Conservation (phyloP, 2,797 vertebrate species). For the Selene dorsalis region DNA sequence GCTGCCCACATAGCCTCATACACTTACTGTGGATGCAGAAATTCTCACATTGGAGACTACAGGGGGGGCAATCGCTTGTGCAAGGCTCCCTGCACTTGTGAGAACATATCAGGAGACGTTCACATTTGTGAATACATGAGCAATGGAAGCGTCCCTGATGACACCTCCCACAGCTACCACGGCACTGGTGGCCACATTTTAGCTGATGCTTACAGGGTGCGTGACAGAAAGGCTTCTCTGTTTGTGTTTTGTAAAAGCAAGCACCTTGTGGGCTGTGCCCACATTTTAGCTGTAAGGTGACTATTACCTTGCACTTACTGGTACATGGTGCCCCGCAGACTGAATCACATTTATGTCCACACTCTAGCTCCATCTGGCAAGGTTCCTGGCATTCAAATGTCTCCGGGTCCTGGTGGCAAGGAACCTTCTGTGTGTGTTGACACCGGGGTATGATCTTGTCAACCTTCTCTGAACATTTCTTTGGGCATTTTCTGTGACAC, state of each 20-base stretch:
- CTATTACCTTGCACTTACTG: slow-evolving; percentile 72
- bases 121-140: slow-evolving; percentile 82
- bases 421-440: slow-evolving; percentile 89
- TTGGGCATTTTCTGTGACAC: slow-evolving; percentile 84
- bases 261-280: slow-evolving; percentile 85
- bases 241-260: slow-evolving; percentile 76
- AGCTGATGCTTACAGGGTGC: slow-evolving; percentile 79
- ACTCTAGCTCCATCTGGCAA: slow-evolving; percentile 84
- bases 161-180: slow-evolving; percentile 87
- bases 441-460: slow-evolving; percentile 88
- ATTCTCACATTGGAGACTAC: slow-evolving; percentile 87
- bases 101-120: slow-evolving; percentile 88
- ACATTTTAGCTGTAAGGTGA: slow-evolving; percentile 84
- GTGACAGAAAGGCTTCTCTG: slow-evolving; percentile 70
- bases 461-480: slow-evolving; percentile 83
- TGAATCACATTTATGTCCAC: slow-evolving; percentile 86
- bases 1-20: slow-evolving; percentile 86
- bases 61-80: slow-evolving; percentile 88
- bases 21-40: slow-evolving; percentile 91
- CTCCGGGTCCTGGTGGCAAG: slow-evolving; percentile 83
- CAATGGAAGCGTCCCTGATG: slow-evolving; percentile 88
- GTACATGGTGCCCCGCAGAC: slow-evolving; percentile 86
- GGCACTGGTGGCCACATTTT: slow-evolving; percentile 88
- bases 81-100: slow-evolving; percentile 90
- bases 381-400: slow-evolving; percentile 84